These are phyloP conservation scores for Clanis bilineata DNA, from an alignment of 2,888 invertebrate species.

Conservation along the genomic window DNA sequence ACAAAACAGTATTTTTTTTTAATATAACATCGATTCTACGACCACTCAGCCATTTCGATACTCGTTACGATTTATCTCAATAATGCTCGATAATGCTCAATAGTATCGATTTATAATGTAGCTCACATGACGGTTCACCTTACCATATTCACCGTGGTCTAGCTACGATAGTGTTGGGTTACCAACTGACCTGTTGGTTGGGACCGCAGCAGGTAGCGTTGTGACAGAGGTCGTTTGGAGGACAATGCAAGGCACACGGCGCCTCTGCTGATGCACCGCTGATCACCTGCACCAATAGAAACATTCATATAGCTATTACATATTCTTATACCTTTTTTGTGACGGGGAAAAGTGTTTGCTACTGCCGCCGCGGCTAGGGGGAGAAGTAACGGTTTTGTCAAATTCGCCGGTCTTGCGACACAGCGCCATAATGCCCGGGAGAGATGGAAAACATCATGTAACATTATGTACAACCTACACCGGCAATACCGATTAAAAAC, in stretches of 20 bases:
- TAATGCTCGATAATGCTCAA: neutral
- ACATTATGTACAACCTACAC: too few relatives aligned
- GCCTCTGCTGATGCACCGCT: slow-evolving; percentile 78
- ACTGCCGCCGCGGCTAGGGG: too few relatives aligned
- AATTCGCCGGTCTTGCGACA: too few relatives aligned
- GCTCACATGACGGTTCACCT: neutral
- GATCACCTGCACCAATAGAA: slow-evolving; percentile 42
- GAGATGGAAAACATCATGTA: too few relatives aligned
- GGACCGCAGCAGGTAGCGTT: slow-evolving; percentile 95
- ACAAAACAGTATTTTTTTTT: too few relatives aligned
- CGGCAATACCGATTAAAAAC: too few relatives aligned
- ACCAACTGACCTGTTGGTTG: slow-evolving; percentile 85
- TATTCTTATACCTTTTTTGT: too few relatives aligned
- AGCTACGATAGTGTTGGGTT: neutral
- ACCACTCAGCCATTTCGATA: neutral
- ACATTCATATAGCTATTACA: neutral
- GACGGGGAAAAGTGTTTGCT: too few relatives aligned
- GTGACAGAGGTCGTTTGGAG: slow-evolving; percentile 92
- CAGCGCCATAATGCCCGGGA: too few relatives aligned
- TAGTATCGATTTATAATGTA: neutral
- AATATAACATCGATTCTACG: slow-evolving; percentile 2
- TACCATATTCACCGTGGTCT: neutral
- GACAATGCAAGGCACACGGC: slow-evolving; percentile 93
- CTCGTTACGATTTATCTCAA: neutral
- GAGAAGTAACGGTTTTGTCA: too few relatives aligned